A percentile compares a stretch with the other conserved stretches of the same genome.
These are phyloP conservation scores for Ptychobarbus kaznakovi DNA, from an alignment of 2,797 vertebrate genomes.

Conservation along the genomic window DNA sequence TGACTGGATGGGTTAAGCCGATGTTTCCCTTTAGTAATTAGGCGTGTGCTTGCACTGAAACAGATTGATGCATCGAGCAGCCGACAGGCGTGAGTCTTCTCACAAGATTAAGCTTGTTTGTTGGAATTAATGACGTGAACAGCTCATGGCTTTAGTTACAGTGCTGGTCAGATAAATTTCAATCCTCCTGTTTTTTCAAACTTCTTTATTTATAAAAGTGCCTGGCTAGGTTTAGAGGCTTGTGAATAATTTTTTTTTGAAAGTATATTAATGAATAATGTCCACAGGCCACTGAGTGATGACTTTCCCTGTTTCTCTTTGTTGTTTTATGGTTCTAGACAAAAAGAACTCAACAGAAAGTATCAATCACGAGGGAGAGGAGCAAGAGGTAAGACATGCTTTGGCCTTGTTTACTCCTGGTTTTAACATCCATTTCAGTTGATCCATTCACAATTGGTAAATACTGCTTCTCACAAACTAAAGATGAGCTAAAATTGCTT, in stretches of 20 bases:
- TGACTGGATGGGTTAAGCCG: conserved; percentile 25
- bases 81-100: conserved; percentile 28
- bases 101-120: conserved; percentile 34
- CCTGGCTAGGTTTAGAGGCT: conserved; percentile 1
- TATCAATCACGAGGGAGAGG: conserved; percentile 91
- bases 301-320: conserved; percentile 27
- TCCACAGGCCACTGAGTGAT: conserved; percentile 4
- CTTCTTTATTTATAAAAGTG: conserved; percentile 15
- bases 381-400: conserved; percentile 88
- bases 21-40: conserved; percentile 40
- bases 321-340: conserved; percentile 81
- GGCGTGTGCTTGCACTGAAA: conserved; percentile 9
- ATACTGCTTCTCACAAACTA: not conserved
- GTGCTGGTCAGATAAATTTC: conserved; percentile 28
- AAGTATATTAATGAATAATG: not conserved
- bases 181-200: conserved; percentile 4
- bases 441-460: not conserved
- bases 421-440: not conserved
- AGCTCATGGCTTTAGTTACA: conserved; percentile 32
- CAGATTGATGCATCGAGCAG: conserved; percentile 29
- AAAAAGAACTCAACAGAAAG: conserved; percentile 94
- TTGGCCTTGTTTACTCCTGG: conserved; percentile 5
- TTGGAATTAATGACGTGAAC: conserved; percentile 15
- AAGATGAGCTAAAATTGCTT: not conserved
- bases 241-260: not conserved